phyloP scores from a whole-genome alignment of 1,140 invertebrate genomes.

The Procambarus clarkii region DNA sequence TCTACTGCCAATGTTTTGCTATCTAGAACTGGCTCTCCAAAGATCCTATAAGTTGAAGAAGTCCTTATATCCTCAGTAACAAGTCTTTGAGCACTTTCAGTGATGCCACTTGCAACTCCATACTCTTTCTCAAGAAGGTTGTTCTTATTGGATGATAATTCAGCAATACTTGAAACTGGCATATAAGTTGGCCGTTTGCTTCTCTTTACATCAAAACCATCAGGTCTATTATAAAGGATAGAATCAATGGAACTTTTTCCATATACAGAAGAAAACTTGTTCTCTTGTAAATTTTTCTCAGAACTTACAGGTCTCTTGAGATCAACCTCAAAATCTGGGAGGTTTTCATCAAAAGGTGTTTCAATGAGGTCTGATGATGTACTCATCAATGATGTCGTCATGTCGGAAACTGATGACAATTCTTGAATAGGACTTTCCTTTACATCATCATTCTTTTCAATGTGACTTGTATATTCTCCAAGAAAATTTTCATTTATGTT shows the following conservation, averaged over 20 bases:
- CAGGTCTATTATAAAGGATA: conserved; percentile 18
- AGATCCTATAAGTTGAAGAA: neutral
- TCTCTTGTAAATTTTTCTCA: conserved; percentile 27
- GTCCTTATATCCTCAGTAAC: neutral
- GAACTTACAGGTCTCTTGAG: conserved; percentile 5
- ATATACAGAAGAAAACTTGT: conserved; percentile 5
- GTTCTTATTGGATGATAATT: neutral
- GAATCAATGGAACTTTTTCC: conserved; percentile 48
- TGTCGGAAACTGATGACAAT: conserved; percentile 48
- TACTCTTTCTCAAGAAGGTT: conserved; percentile 23
- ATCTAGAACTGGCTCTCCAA: neutral
- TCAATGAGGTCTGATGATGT: conserved; percentile 58
- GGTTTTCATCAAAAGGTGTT: conserved; percentile 60
- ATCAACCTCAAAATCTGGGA: conserved; percentile 48
- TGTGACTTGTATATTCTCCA: too few species aligned
- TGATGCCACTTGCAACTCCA: conserved; percentile 2
- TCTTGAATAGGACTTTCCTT: conserved; percentile 55
- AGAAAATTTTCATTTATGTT: neutral
- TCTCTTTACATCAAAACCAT: neutral
- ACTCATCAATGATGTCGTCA: conserved; percentile 55
- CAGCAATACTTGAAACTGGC: neutral
- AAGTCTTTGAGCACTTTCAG: neutral
- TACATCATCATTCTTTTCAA: neutral
- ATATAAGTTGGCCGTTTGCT: neutral
- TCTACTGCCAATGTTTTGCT: neutral